Evolutionary conservation across 2,797 vertebrate genomes (phyloP), one percentile per base, ranked within the genome.

Genomic region (Pseudochromis fuscus): DNA sequence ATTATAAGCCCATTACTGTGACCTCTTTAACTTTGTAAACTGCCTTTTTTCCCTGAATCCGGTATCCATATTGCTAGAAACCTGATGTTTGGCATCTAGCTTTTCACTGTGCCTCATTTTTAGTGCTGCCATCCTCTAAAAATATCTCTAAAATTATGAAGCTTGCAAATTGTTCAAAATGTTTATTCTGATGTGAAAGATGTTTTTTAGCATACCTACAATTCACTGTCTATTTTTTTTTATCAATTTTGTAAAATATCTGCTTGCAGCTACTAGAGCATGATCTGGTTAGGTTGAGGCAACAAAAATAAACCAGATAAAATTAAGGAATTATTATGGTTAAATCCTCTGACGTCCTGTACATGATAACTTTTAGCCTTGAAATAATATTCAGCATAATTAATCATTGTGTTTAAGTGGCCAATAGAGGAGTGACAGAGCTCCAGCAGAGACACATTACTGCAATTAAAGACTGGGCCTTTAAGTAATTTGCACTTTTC

Each of bases 401-500:
- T 65, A 72, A 79, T 56, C 50, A 58, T 37, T 38, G 10, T 33
- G 30, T 67, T 81, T 50, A 76, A 38, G 57, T 16, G 53, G 40
- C 72, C 12, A 42, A 50, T 68, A 52, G 58, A 68, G 25, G 56
- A 63, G 46, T 45, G 65, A 76, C 35, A 28, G 51, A 38, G 50
- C 49, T 77, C 35, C 37, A 55, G 50, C 61, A 63, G 59, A 42
- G 73, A 38, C 44, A 73, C 44, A 76, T 71, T 75, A 61, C 56
- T 37, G 53, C 77, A 84, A 79, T 84, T 82, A 86, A 56, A 83
- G 64, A 69, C 19, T 49, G 63, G 63, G 42, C 67, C 70, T 80
- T 81, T 69, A 77, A 81, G 79, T 84, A 58, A 82, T 84, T 84
- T 79, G 53, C 58, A 70, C 72, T 75, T 70, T 67, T 65, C 65